Base-by-base conservation (phyloP, 2,888 invertebrate species). In the Rutpela maculata region DNA sequence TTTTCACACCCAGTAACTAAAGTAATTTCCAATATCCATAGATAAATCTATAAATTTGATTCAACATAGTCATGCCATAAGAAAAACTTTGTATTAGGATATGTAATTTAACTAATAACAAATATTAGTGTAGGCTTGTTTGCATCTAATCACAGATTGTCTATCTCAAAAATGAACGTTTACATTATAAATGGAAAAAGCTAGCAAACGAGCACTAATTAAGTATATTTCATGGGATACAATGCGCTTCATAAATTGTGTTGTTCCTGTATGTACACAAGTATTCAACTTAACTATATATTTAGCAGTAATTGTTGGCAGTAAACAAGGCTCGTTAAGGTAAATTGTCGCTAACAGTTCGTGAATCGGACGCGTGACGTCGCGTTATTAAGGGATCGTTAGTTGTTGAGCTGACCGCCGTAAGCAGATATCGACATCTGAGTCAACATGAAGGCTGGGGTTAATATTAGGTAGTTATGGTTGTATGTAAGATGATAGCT, bases 271-370 rank as follows among this genome's bases (percentile, higher is more conserved):
- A 19, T 70, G 65, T 38, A 66, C 60, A 65, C 56, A 66, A 62
- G 55, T 35, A 57, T 15, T 60, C 56, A 62, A 22, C 71, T 71
- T 67, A 67, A 73, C 70, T 69, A 74, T 80, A 77, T 84, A 86
- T 86, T 85, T 84, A 84, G 80, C 82, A 81, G 86, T 87, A 87
- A 88, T 87, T 87, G 87, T 84, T 83, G 81, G 80, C 82, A 84
- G 87, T 87, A 87, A 87, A 87, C 87, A 86, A 85, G 81, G 85
- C 87, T 88, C 87, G 88, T 88, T 88, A 88, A 85, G 84, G 85
- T 87, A 85, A 87, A 88, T 86, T 88, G 87, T 88, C 87, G 85
- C 86, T 88, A 87, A 87, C 87, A 87, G 87, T 87, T 88, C 88
- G 87, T 88, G 88, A 85, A 87, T 88, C 86, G 85, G 81, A 83